A percentile compares a stretch with the other conserved stretches of the same genome.
These are phyloP conservation scores for Sycophila sp. DNA, from an alignment of 1,140 invertebrate genomes.

Conservation along the genomic window DNA sequence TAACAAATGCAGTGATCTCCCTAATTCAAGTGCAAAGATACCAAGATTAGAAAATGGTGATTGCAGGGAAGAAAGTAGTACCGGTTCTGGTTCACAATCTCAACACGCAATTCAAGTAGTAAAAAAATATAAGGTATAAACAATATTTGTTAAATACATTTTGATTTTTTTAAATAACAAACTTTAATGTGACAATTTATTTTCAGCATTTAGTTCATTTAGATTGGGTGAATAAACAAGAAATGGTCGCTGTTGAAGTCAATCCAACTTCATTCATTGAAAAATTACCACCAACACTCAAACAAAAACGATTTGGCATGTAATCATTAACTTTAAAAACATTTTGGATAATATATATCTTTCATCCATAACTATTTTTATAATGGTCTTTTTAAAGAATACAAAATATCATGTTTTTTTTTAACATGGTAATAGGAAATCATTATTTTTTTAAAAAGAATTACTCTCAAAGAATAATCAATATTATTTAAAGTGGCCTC, in stretches of 20 bases:
- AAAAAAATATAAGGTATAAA: conserved; percentile 65
- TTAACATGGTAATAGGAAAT: too few species aligned
- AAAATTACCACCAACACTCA: conserved; percentile 71
- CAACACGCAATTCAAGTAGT: conserved; percentile 59
- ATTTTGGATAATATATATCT: too few species aligned
- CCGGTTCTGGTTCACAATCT: conserved; percentile 49
- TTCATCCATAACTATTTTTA: too few species aligned
- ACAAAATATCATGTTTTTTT: too few species aligned
- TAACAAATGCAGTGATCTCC: conserved; percentile 66
- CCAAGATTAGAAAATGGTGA: conserved; percentile 57
- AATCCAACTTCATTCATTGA: conserved; percentile 71
- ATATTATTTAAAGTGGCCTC: too few species aligned
- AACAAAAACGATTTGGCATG: conserved; percentile 72
- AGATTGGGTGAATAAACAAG: conserved; percentile 67
- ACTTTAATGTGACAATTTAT: conserved; percentile 32
- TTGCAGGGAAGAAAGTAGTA: conserved; percentile 56
- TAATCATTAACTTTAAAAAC: too few species aligned
- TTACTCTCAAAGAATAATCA: too few species aligned
- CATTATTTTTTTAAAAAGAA: too few species aligned
- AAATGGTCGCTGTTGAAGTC: conserved; percentile 76
- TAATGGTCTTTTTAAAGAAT: too few species aligned
- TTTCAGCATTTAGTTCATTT: conserved; percentile 75
- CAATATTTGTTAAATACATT: conserved; percentile 6
- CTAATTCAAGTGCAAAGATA: conserved; percentile 57
- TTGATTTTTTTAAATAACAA: conserved; percentile 3